Conservation (phyloP, 2,797 vertebrate species). For the Ibycter americanus region DNA sequence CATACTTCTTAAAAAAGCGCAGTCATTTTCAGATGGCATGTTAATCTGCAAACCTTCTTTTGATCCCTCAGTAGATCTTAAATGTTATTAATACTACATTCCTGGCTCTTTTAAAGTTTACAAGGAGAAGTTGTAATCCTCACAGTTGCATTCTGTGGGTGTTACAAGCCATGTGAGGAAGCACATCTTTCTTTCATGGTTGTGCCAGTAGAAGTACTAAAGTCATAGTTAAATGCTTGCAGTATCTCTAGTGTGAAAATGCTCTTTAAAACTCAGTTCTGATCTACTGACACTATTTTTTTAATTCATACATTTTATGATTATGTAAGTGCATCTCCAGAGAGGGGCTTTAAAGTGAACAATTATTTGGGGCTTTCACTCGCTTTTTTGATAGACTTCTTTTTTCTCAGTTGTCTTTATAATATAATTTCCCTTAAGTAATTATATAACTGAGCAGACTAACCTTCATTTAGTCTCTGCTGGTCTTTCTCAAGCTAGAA, state of each 20-base stretch:
- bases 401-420: slow-evolving; percentile 21
- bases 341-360: not conserved
- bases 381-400: not conserved
- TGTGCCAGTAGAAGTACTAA: not conserved
- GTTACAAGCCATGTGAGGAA: not conserved
- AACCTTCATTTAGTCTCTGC: slow-evolving; percentile 46
- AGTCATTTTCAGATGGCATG: not conserved
- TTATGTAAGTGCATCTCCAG: not conserved
- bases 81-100: not conserved
- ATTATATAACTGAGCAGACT: slow-evolving; percentile 64
- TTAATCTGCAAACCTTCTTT: not conserved
- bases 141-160: not conserved
- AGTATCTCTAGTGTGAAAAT: not conserved
- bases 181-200: not conserved
- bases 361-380: not conserved
- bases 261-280: not conserved
- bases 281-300: not conserved
- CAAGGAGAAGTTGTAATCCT: not conserved
- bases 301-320: not conserved
- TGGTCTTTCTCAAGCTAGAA: slow-evolving; percentile 37
- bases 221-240: not conserved
- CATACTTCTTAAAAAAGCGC: not conserved
- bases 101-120: not conserved
- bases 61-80: not conserved
- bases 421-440: slow-evolving; percentile 53